Evolutionary conservation across 30 jellyfish, hydroid and myxozoan species (phyloP).

Genomic region (Phacellophora camtschatica): DNA sequence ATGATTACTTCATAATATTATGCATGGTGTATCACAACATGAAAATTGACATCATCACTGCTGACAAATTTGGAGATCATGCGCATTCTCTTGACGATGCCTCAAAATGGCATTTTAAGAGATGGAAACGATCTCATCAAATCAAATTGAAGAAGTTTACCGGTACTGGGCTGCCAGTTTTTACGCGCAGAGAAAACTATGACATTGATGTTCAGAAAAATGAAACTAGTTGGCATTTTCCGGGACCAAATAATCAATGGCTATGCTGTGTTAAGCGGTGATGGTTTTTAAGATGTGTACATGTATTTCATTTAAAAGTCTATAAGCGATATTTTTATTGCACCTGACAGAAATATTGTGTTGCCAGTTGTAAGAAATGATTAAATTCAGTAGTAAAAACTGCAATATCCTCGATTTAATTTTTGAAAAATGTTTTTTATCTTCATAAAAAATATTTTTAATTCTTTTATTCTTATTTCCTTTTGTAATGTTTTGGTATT

Average conservation of each 20-base stretch:
- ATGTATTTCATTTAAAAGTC: too few relatives aligned
- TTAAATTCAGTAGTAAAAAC: too few relatives aligned
- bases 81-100: constrained; percentile 20
- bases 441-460: too few relatives aligned
- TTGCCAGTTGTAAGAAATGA: too few relatives aligned
- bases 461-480: too few relatives aligned
- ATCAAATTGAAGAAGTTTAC: constrained; percentile 34
- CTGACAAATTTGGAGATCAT: constrained; percentile 68
- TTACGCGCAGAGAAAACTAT: constrained; percentile 33
- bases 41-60: constrained; percentile 56
- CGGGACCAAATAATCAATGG: constrained; percentile 68
- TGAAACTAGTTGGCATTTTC: constrained; percentile 56
- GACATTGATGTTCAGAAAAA: constrained; percentile 61
- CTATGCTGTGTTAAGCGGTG: constrained; percentile 26
- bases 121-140: constrained; percentile 73
- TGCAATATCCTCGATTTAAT: too few relatives aligned
- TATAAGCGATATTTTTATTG: too few relatives aligned
- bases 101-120: constrained; percentile 26
- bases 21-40: constrained; percentile 53
- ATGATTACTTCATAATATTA: constrained; percentile 57
- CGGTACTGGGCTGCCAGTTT: constrained; percentile 42
- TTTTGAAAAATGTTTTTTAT: too few relatives aligned
- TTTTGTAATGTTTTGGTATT: too few relatives aligned
- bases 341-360: too few relatives aligned
- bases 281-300: too few relatives aligned